Evolutionary conservation across 2,113 vertebrate genomes (phyloP).

Genomic region (Corynorhinus townsendii): DNA sequence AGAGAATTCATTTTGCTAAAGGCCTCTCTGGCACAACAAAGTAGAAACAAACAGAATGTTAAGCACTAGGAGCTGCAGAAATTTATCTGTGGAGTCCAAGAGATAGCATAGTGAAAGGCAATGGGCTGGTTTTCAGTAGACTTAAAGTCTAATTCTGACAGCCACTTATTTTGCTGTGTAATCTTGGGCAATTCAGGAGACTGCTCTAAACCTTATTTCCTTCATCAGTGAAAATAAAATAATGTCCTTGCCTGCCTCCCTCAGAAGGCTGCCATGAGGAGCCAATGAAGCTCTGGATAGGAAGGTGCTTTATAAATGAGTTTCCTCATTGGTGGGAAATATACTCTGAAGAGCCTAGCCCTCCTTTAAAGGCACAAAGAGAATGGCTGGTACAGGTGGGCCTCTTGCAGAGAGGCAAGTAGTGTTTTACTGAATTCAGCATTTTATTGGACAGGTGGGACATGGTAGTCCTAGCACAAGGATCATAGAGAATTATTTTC

Average conservation of each 20-base stretch:
- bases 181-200: not conserved
- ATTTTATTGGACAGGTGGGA: not conserved
- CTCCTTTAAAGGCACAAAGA: not conserved
- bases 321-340: not conserved
- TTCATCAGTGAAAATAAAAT: not conserved
- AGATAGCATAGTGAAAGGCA: not conserved
- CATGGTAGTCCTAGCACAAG: not conserved
- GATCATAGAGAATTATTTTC: conserved; percentile 32
- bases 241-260: not conserved
- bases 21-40: not conserved
- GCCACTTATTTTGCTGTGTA: not conserved
- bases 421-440: not conserved
- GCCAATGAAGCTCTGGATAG: not conserved
- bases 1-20: not conserved
- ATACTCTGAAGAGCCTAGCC: not conserved
- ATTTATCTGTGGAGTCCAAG: not conserved
- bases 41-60: not conserved
- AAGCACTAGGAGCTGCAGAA: not conserved
- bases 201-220: not conserved
- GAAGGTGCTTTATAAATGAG: not conserved
- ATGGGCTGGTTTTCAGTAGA: not conserved
- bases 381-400: not conserved
- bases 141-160: not conserved
- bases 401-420: not conserved
- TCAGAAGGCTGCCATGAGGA: not conserved